Conservation (phyloP, 2,797 vertebrate genomes). For the Sebastes itinus region DNA sequence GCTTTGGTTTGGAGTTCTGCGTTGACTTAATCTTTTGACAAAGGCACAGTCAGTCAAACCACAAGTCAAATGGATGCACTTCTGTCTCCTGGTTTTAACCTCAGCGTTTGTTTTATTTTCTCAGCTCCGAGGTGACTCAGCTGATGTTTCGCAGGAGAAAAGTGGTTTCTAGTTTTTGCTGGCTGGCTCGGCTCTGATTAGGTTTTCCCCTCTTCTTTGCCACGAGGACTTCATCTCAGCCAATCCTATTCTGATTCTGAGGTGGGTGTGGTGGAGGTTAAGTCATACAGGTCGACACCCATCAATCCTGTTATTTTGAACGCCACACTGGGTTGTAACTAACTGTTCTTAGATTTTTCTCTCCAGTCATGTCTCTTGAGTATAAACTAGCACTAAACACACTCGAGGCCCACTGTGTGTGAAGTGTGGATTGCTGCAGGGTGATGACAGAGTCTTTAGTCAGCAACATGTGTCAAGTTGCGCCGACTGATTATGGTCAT, state of each 20-base stretch:
- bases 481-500: conserved; percentile 59
- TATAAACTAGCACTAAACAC: conserved; percentile 9
- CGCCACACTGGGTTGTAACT: conserved; percentile 9
- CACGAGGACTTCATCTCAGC: conserved; percentile 23
- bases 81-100: conserved; percentile 34
- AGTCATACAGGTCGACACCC: conserved; percentile 50
- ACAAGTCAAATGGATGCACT: conserved; percentile 10
- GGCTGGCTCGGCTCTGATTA: conserved; percentile 4
- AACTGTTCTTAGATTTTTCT: conserved; percentile 1
- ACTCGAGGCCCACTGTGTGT: background rate
- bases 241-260: conserved; percentile 9
- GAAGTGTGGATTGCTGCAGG: background rate
- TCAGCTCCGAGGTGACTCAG: conserved; percentile 32
- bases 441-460: conserved; percentile 47
- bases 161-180: conserved; percentile 23
- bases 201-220: conserved; percentile 36
- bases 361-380: background rate
- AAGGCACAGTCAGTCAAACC: conserved; percentile 15
- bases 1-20: background rate
- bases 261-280: conserved; percentile 45
- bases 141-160: conserved; percentile 21
- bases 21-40: conserved; percentile 3
- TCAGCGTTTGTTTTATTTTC: conserved; percentile 25
- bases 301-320: conserved; percentile 48
- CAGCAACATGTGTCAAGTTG: conserved; percentile 58